phyloP scores from a whole-genome alignment of 1,140 invertebrate species.

The Halictus rubicundus region DNA sequence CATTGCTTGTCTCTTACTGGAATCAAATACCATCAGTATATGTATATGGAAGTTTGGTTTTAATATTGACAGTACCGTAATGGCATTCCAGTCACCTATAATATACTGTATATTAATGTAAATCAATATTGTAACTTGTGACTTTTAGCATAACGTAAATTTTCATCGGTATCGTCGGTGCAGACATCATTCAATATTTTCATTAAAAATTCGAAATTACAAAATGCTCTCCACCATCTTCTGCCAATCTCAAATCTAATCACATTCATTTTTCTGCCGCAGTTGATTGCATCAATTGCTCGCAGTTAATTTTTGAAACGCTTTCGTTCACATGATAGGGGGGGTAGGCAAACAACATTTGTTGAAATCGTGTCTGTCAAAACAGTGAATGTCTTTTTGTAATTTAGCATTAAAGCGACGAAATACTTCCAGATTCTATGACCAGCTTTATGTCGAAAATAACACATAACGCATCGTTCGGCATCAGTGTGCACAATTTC shows the following conservation, averaged over 20 bases:
- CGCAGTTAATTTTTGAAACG: conserved; percentile 36
- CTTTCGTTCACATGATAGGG: neutral
- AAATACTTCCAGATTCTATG: conserved; percentile 38
- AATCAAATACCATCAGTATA: conserved; percentile 37
- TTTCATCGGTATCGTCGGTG: conserved; percentile 36
- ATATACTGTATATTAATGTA: conserved; percentile 48
- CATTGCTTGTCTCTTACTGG: conserved; percentile 36
- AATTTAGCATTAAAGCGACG: conserved; percentile 27
- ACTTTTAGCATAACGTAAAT: conserved; percentile 41
- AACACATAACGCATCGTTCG: conserved; percentile 17
- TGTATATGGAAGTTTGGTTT: conserved; percentile 33
- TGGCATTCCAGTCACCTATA: conserved; percentile 49
- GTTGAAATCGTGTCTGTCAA: conserved; percentile 39
- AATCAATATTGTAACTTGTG: conserved; percentile 47
- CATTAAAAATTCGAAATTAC: conserved; percentile 9
- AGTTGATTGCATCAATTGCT: neutral
- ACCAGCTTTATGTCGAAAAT: conserved; percentile 22
- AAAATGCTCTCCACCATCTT: neutral
- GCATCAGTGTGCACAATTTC: conserved; percentile 49
- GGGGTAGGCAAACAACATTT: conserved; percentile 4
- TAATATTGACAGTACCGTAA: conserved; percentile 48
- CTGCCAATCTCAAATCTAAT: conserved; percentile 4
- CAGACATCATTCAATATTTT: conserved; percentile 25
- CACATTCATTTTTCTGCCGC: neutral
- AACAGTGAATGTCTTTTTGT: conserved; percentile 31